Percentiles rank a stretch among this genome's conserved stretches.
Evolutionary conservation across 2,113 vertebrate genomes (phyloP).

Genomic region (Prietella phreatophila): DNA sequence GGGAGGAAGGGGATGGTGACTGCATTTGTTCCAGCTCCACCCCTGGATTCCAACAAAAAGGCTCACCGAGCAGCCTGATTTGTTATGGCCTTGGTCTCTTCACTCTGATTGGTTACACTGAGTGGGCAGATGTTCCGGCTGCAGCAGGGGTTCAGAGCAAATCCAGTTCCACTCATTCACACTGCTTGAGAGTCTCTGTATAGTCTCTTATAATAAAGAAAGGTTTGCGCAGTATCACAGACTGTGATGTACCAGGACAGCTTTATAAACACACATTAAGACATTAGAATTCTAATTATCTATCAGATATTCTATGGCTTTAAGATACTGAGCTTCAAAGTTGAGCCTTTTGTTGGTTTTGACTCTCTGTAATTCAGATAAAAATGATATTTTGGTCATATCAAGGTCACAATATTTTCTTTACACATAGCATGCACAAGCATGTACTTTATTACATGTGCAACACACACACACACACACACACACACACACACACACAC

Average conservation of each 20-base stretch:
- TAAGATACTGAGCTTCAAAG: background rate
- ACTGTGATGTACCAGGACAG: background rate
- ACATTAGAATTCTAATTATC: background rate
- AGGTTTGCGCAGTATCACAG: background rate
- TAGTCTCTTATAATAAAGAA: background rate
- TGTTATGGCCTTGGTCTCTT: constrained; percentile 65
- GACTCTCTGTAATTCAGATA: background rate
- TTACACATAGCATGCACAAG: background rate
- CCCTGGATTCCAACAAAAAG: constrained; percentile 74
- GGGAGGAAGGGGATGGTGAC: constrained; percentile 42
- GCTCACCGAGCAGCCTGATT: constrained; percentile 74
- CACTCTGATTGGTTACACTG: constrained; percentile 68
- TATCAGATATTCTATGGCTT: background rate
- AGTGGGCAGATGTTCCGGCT: constrained; percentile 73
- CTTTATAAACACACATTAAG: background rate
- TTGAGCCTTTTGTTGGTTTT: background rate
- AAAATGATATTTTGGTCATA: background rate
- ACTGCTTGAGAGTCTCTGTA: constrained; percentile 47
- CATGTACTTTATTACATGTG: background rate
- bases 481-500: background rate
- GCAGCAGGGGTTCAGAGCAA: constrained; percentile 71
- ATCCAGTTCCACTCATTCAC: constrained; percentile 63
- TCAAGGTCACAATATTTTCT: background rate
- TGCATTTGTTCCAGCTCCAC: constrained; percentile 73
- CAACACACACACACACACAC: background rate